A percentile compares a stretch with the other conserved stretches of the same genome.
phyloP scores from a whole-genome alignment of 2,888 invertebrate species.

The Ernsta delagoae region DNA sequence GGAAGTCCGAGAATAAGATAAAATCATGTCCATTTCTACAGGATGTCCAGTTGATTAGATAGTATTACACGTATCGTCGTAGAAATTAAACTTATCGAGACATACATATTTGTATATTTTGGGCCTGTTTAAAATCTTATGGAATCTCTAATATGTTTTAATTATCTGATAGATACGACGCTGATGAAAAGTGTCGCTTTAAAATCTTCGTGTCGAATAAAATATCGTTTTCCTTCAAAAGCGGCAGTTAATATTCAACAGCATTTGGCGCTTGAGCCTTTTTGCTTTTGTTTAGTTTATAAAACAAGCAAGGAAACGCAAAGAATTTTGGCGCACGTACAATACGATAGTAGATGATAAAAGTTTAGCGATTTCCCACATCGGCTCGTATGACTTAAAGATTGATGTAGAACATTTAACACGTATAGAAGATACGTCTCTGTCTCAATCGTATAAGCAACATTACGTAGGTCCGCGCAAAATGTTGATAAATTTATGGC shows the following conservation, averaged over 20 bases:
- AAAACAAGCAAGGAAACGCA: too few species aligned
- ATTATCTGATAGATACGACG: too few species aligned
- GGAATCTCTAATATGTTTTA: too few species aligned
- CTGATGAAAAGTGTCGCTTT: too few species aligned
- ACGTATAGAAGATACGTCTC: constrained; percentile 1
- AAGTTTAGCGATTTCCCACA: background rate
- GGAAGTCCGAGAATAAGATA: constrained; percentile 21
- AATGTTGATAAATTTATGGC: constrained; percentile 24
- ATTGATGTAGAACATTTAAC: constrained; percentile 16
- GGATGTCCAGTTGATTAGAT: constrained; percentile 10
- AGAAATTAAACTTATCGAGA: background rate
- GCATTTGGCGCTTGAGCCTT: too few species aligned
- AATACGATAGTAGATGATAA: background rate
- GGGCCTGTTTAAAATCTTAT: too few species aligned
- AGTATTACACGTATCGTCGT: background rate
- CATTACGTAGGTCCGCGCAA: constrained; percentile 24
- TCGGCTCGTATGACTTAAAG: background rate
- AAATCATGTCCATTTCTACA: constrained; percentile 19
- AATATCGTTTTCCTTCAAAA: too few species aligned
- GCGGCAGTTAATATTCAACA: too few species aligned
- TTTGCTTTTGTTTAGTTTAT: too few species aligned
- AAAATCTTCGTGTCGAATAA: too few species aligned
- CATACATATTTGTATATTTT: too few species aligned
- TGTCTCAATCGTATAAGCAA: constrained; percentile 20
- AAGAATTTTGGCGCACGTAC: background rate